phyloP scores from a whole-genome alignment of 2,797 vertebrate species.

The Limnodromus scolopaceus region DNA sequence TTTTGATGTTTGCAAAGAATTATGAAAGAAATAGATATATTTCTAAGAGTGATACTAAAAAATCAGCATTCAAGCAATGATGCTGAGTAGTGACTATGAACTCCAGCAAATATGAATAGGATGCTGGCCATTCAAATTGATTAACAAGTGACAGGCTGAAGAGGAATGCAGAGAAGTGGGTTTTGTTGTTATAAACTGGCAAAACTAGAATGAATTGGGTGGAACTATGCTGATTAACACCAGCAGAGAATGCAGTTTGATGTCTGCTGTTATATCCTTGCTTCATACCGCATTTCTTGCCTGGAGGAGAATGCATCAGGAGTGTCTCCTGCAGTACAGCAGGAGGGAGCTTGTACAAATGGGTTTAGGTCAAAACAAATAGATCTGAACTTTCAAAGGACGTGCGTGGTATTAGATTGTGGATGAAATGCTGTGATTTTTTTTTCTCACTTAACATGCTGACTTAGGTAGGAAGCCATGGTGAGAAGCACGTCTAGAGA shows the following conservation, averaged over 20 bases:
- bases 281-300: neutral
- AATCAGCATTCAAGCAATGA: neutral
- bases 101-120: neutral
- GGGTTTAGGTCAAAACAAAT: neutral
- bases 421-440: neutral
- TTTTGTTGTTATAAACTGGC: neutral
- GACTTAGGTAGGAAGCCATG: neutral
- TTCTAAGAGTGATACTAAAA: neutral
- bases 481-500: neutral
- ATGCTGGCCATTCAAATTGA: slow-evolving; percentile 1
- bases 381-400: neutral
- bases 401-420: neutral
- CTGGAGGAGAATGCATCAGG: neutral
- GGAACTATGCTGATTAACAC: neutral
- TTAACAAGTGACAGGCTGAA: neutral
- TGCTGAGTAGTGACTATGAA: neutral
- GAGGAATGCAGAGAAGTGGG: neutral
- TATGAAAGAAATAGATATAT: slow-evolving; percentile 2
- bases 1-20: slow-evolving; percentile 1
- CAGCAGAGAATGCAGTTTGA: neutral
- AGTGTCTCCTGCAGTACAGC: neutral
- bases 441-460: neutral
- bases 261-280: neutral
- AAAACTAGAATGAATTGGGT: neutral
- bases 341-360: neutral